Base-by-base conservation (phyloP, 2,797 vertebrate species). In the Sebastes flavidus region DNA sequence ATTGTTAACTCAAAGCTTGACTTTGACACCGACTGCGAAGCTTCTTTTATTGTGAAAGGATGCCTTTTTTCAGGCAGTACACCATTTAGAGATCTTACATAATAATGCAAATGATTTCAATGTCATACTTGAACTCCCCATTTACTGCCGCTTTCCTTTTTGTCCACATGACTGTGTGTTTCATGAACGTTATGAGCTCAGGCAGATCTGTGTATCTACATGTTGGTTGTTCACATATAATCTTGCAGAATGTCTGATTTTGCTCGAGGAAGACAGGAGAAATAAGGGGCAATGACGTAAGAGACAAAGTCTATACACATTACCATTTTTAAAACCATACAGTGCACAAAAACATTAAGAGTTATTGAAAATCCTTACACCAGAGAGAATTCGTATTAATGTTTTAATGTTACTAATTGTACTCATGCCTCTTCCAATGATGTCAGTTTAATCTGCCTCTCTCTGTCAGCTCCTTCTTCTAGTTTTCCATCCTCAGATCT, bases 91-190 rank as follows among this genome's bases (percentile, higher is more conserved):
- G 34, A 65, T 68, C 34, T 88, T 87, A 87, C 79, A 87, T 90
- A 89, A 90, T 76, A 75, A 90, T 88, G 79, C 75, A 85, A 92
- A 91, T 88, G 9, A 81, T 68, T 84, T 80, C 34, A 77, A 11
- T 73, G 76, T 70, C 83, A 80, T 49, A 78, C 59, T 87, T 78
- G 38, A 84, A 55, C 56, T 75, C 22, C 78, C 67, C 71, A 61
- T 85, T 86, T 68, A 54, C 59, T 74, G 76, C 24, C 11, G 3
- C 72, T 56, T 54, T 84, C 62, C 56, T 72, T 72, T 42, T 80
- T 72, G 34, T 74, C 65, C 71, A 61, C 54, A 69, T 66, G 46
- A 71, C 25, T 70, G 13, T 38, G 13, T 42, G 65, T 80, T 70
- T 81, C 24, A 66, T 77, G 69, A 82, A 38, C 56, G 25, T 69